A percentile compares a stretch with the other conserved stretches of the same genome.
These are phyloP conservation scores for Schrankia costaestrigalis DNA, from an alignment of 2,888 invertebrate genomes.

Conservation along the genomic window DNA sequence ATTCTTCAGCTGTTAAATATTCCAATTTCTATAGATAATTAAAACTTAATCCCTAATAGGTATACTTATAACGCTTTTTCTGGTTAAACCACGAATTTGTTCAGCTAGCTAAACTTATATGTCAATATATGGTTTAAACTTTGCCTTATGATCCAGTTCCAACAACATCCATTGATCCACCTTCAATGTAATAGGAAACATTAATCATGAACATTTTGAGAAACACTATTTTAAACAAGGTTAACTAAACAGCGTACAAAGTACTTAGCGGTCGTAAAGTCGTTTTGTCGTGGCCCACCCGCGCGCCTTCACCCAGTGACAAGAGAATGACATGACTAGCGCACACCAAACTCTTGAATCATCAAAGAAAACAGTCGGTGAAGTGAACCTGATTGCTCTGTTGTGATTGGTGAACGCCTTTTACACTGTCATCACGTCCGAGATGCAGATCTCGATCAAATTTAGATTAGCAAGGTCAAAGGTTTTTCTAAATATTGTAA, in stretches of 20 bases:
- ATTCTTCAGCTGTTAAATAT: no score
- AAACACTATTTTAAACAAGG: slow-evolving; percentile 5
- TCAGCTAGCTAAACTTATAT: no score
- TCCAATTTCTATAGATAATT: no score
- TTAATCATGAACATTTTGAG: no score
- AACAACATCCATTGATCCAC: no score
- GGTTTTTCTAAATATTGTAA: slow-evolving; percentile 21
- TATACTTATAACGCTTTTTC: no score
- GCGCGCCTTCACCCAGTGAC: slow-evolving; percentile 35
- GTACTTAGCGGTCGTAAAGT: slow-evolving; percentile 22
- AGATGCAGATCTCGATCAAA: slow-evolving; percentile 37
- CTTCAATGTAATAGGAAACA: no score
- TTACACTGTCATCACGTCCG: slow-evolving; percentile 48
- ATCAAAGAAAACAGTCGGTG: slow-evolving; percentile 67
- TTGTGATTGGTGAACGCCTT: slow-evolving; percentile 47
- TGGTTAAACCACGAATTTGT: no score
- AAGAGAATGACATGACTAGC: slow-evolving; percentile 46
- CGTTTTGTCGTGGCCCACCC: slow-evolving; percentile 53
- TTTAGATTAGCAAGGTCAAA: slow-evolving; percentile 52
- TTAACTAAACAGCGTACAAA: slow-evolving; percentile 1
- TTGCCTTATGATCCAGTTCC: no score
- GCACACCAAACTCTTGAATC: slow-evolving; percentile 54
- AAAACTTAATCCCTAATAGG: no score
- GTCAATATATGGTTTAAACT: no score
- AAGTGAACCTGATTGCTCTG: slow-evolving; percentile 61